A percentile compares a stretch with the other conserved stretches of the same genome.
Evolutionary conservation across 2,113 vertebrate species (phyloP).

Genomic region (Clupea harengus): DNA sequence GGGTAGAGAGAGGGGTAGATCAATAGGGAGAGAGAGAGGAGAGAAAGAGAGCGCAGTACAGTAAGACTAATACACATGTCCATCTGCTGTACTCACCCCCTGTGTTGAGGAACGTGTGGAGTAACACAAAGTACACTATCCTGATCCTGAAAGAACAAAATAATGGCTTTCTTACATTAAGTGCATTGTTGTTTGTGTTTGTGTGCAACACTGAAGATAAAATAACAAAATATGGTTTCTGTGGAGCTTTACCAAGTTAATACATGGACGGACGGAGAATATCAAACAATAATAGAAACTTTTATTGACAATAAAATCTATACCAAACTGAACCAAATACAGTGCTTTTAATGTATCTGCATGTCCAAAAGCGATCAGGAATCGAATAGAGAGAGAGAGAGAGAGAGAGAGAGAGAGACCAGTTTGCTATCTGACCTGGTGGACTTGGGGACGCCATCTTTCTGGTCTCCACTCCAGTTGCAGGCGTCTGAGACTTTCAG

Average conservation of each 20-base stretch:
- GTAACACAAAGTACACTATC: conserved; percentile 78
- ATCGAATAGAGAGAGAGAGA: not conserved
- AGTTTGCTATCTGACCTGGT: conserved; percentile 68
- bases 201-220: no score
- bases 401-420: not conserved
- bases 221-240: no score
- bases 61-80: no score
- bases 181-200: no score
- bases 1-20: not conserved
- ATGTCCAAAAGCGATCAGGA: no score
- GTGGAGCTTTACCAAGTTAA: no score
- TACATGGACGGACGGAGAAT: no score
- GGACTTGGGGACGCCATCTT: conserved; percentile 18
- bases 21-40: not conserved
- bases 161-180: no score
- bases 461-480: conserved; percentile 60
- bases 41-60: not conserved
- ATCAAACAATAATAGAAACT: no score
- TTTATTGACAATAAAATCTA: no score
- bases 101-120: conserved; percentile 54
- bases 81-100: conserved; percentile 64
- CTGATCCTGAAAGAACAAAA: conserved; percentile 75
- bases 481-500: conserved; percentile 69
- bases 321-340: no score
- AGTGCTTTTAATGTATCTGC: no score